Base-by-base conservation (phyloP, 2,113 vertebrate species). In the Ptilonorhynchus violaceus region DNA sequence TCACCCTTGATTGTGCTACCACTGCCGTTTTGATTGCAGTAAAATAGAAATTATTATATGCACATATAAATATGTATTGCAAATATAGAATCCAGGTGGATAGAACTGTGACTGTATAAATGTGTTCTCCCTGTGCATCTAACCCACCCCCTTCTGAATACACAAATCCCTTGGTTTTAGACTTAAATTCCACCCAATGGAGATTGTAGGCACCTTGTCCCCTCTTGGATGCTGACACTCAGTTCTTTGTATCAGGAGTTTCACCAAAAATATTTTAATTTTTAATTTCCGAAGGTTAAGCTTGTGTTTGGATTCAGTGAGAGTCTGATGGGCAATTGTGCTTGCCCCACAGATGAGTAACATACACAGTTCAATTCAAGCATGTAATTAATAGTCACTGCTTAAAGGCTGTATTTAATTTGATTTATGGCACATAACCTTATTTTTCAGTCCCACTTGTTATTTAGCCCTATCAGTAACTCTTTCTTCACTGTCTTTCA, bases 341-440 rank as follows among this genome's bases (percentile, higher is more conserved):
- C 41, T 79, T 90, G 50, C 72, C 78, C 67, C 92, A 74, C 27
- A 53, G 44, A 66, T 47, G 25, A 96, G 30, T 55, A 74, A 80
- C 79, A 47, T 13, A 70, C 33, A 80, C 35, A 80, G 25, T 59
- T 76, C 85, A 94, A 31, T 52, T 93, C 94, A 90, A 84, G 96
- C 92, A 86, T 83, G 78, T 86, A 96, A 96, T 96, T 94, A 96
- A 90, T 70, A 39, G 47, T 66, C 3, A 6, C n/a, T 63, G 68
- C 79, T 92, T 75, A 86, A 88, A 91, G 91, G 90, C 56, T 86
- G 33, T 50, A 69, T 97, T 93, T 95, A 63, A 75, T 88, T 84
- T 94, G 82, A 94, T 95, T 95, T 90, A 95, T 60, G 94, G 74
- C 50, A 78, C 44, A 63, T 77, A 94, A 90, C 75, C 72, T 80